Base-by-base conservation (phyloP, 2,113 vertebrate species). In the Trogon melanurus region DNA sequence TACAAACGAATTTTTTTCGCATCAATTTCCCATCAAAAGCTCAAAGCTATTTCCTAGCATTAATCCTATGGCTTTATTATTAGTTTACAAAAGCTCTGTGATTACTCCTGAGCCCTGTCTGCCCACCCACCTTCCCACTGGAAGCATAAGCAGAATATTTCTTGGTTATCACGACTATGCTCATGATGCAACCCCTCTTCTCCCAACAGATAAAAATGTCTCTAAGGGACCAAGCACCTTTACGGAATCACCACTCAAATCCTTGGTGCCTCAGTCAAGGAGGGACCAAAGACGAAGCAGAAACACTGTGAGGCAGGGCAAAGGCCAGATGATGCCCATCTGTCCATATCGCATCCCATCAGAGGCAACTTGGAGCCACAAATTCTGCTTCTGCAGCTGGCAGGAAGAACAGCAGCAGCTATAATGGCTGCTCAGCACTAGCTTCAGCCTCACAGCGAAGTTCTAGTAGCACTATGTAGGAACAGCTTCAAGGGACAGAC, bases 381-480 rank as follows among this genome's bases (percentile, higher is more conserved):
- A 44, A 48, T 14, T 6, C 30, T 60, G 60, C 65, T 19, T 32
- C 27, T 2, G 6, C 21, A 60, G 60, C 32, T 2, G 1, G 32
- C 1, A 34, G 27, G 19, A 48, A 64, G 51, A 54, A 15, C 13
- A 62, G 47, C 65, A 79, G 70, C 1, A 84, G 48, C 56, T 78
- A 34, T 2, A 17, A 16, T 21, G 60, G 27, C 45, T 3, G 44
- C 32, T 79, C 64, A 12, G 51, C 1, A 0, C 32, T 62, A 62
- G 81, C 72, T 64, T 50, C 64, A 45, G 70, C 48, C 66, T 48
- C 1, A 0, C 53, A 32, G 29, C 8, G 23, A 76, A 27, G 47
- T 9, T 85, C 27, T 10, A 25, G 8, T 9, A 48, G 58, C 0
- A 0, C 14, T 5, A 2, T 0, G 4, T 44, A 45, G 11, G 21